Percentiles rank a stretch among this genome's conserved stretches.
phyloP scores from a whole-genome alignment of 2,888 invertebrate species.

The Apotomis capreana region DNA sequence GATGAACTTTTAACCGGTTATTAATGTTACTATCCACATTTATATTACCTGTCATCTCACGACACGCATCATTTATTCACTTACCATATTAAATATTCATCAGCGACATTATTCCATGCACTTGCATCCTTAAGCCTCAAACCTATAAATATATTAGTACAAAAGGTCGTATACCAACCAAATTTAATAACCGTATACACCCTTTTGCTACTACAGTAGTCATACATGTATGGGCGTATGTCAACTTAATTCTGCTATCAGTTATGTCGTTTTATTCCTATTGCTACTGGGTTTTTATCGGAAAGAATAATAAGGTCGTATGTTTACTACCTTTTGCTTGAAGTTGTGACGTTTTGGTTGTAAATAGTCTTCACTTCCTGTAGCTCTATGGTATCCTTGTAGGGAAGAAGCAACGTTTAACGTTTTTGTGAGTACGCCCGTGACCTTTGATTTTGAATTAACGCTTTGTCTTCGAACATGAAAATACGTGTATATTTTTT shows the following conservation, averaged over 20 bases:
- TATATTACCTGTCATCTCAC: conserved; percentile 10
- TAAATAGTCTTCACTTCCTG: conserved; percentile 61
- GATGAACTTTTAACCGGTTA: background rate
- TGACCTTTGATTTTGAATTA: conserved; percentile 29
- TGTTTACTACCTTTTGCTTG: background rate
- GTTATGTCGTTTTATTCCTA: too few species aligned
- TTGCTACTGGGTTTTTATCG: background rate
- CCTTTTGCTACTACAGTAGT: conserved; percentile 31
- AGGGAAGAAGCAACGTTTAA: conserved; percentile 46
- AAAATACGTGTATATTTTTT: conserved; percentile 2
- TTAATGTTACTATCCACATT: background rate
- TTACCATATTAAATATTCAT: conserved; percentile 34
- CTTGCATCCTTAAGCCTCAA: conserved; percentile 2
- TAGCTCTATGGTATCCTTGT: conserved; percentile 59
- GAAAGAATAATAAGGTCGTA: background rate
- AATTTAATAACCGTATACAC: conserved; percentile 37
- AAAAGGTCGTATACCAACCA: conserved; percentile 41
- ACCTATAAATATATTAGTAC: background rate
- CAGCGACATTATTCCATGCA: conserved; percentile 10
- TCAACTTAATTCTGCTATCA: too few species aligned
- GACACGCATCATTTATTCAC: conserved; percentile 27
- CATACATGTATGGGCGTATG: too few species aligned
- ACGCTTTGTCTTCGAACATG: background rate
- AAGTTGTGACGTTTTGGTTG: background rate
- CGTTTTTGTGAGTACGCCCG: conserved; percentile 21